Evolutionary conservation across 2,113 vertebrate genomes (phyloP).

Genomic region (Gambusia holbrooki): DNA sequence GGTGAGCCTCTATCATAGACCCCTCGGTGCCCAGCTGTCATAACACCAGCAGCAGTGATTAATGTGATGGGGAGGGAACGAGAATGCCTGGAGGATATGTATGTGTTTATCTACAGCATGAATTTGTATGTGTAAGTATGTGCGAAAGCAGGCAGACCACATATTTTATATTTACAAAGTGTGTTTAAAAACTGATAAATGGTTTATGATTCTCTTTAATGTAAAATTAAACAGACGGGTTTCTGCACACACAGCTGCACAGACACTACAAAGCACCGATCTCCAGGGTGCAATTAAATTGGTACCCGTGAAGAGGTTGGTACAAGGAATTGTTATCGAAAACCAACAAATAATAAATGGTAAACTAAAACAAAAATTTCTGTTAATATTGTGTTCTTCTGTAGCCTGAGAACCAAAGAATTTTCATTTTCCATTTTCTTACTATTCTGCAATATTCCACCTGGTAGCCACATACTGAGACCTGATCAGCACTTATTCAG

Average conservation of each 20-base stretch:
- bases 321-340: neutral
- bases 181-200: conserved; percentile 2
- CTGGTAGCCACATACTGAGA: neutral
- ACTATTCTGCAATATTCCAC: neutral
- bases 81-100: conserved; percentile 11
- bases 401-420: neutral
- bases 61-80: conserved; percentile 49
- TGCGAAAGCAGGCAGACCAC: neutral
- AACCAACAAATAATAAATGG: neutral
- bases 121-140: neutral
- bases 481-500: neutral
- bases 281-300: conserved; percentile 9
- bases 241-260: neutral
- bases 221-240: conserved; percentile 6
- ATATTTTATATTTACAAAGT: conserved; percentile 9
- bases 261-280: neutral
- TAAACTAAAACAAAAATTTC: neutral
- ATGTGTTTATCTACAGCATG: conserved; percentile 11
- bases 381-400: neutral
- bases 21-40: conserved; percentile 59
- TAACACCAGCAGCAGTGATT: conserved; percentile 57
- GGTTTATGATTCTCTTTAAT: neutral
- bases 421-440: neutral
- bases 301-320: neutral
- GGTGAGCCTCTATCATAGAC: conserved; percentile 53